Evolutionary conservation across 2,113 vertebrate genomes (phyloP).

Genomic region (Regulus satrapa): DNA sequence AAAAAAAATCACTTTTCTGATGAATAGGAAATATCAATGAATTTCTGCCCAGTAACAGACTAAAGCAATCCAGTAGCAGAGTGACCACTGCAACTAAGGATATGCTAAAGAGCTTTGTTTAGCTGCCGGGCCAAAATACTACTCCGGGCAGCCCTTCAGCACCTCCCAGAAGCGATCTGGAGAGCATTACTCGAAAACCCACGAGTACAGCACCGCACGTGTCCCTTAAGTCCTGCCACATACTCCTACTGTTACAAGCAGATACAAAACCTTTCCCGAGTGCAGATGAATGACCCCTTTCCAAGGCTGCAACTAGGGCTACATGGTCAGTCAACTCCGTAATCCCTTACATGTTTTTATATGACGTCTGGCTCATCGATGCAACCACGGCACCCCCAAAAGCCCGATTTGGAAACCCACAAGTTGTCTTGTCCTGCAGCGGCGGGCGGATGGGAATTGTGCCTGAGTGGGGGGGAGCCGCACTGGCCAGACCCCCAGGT

Average conservation of each 20-base stretch:
- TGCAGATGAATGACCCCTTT: not conserved
- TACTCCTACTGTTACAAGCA: not conserved
- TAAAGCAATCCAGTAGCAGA: not conserved
- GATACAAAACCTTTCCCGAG: not conserved
- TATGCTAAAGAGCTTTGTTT: not conserved
- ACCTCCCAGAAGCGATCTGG: not conserved
- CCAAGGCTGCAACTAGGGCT: not conserved
- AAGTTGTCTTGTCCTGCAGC: not conserved
- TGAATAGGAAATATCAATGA: not conserved
- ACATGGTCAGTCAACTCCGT: not conserved
- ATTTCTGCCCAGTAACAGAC: not conserved
- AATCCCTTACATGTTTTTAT: fast-evolving
- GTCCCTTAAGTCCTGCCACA: not conserved
- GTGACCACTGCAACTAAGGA: not conserved
- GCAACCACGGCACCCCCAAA: not conserved
- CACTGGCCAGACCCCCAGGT: fast-evolving
- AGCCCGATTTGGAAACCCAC: not conserved
- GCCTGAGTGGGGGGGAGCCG: fast-evolving
- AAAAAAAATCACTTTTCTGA: not conserved
- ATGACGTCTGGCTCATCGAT: fast-evolving
- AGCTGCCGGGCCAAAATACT: not conserved
- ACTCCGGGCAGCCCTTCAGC: not conserved
- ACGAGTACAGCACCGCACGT: not conserved
- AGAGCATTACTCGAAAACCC: not conserved
- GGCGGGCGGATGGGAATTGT: fast-evolving